A percentile compares a stretch with the other conserved stretches of the same genome.
phyloP scores from a whole-genome alignment of 2,888 invertebrate species.

The Agonopterix alstromeriana region DNA sequence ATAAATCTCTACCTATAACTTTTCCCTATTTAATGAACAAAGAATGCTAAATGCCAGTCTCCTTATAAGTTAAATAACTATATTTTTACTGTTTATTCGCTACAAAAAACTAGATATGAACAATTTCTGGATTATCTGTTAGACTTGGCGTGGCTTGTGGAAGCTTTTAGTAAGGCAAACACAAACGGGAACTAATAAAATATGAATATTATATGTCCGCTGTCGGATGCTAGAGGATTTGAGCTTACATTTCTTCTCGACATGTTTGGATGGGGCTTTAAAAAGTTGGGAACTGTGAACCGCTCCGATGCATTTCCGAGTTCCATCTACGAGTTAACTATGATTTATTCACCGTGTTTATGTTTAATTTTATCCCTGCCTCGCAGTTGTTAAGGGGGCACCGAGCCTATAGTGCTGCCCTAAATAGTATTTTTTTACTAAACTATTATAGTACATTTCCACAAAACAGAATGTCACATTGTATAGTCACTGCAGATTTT shows the following conservation, averaged over 20 bases:
- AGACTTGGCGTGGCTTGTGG: conserved; percentile 11
- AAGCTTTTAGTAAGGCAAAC: conserved; percentile 27
- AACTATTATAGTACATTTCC: no score
- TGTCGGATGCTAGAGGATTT: conserved; percentile 37
- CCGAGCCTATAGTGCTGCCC: no score
- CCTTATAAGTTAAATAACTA: no score
- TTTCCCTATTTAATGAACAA: no score
- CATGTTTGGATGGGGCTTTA: conserved; percentile 39
- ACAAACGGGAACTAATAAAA: conserved; percentile 42
- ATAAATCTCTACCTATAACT: no score
- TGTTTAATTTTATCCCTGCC: conserved; percentile 8
- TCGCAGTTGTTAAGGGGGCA: no score
- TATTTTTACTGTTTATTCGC: no score
- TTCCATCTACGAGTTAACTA: conserved; percentile 11
- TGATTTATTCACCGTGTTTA: conserved; percentile 36
- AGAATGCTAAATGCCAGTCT: no score
- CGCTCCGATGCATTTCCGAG: conserved; percentile 41
- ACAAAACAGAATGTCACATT: no score
- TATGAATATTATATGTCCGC: conserved; percentile 39
- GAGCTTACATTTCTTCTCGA: conserved; percentile 48
- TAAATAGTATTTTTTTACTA: no score
- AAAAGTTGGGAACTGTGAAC: conserved; percentile 32
- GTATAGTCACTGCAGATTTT: no score
- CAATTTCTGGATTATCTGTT: conserved; percentile 23
- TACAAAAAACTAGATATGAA: conserved; percentile 7